Conservation (phyloP, 1,140 invertebrate species). For the Zaprionus davidi region DNA sequence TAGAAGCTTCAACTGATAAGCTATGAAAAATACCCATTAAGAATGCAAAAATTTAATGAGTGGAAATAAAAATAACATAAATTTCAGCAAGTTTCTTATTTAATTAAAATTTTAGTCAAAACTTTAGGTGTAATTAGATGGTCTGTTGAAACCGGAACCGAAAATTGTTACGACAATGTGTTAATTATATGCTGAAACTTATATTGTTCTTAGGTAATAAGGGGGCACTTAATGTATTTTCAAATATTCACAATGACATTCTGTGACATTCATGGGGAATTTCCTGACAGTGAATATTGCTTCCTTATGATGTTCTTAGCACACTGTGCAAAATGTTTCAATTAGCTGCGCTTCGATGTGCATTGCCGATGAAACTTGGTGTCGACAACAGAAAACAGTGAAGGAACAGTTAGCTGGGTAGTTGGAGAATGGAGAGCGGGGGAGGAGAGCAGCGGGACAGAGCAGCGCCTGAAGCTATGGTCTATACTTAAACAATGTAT, state of each 20-base stretch:
- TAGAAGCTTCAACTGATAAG: background rate
- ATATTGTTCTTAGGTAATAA: background rate
- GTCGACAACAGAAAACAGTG: slow-evolving; percentile 58
- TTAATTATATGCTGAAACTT: background rate
- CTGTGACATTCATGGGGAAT: background rate
- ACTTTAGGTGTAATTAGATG: background rate
- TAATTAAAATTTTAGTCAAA: background rate
- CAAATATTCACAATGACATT: background rate
- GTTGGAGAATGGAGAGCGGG: background rate
- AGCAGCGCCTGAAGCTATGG: slow-evolving; percentile 56
- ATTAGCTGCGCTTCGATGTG: slow-evolving; percentile 82
- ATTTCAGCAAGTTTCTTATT: background rate
- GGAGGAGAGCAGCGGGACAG: background rate
- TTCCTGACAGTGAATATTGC: background rate
- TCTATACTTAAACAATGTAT: slow-evolving; percentile 81
- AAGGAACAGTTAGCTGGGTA: slow-evolving; percentile 8
- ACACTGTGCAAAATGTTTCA: slow-evolving; percentile 74
- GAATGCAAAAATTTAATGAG: background rate
- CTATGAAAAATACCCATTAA: background rate
- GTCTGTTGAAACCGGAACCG: background rate
- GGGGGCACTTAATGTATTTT: background rate
- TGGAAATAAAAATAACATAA: background rate
- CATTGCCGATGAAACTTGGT: slow-evolving; percentile 71
- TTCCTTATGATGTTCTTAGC: background rate
- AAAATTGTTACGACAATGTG: background rate